Evolutionary conservation across 2,797 vertebrate genomes (phyloP), one percentile per base, ranked within the genome.

Genomic region (Sylvia borin): DNA sequence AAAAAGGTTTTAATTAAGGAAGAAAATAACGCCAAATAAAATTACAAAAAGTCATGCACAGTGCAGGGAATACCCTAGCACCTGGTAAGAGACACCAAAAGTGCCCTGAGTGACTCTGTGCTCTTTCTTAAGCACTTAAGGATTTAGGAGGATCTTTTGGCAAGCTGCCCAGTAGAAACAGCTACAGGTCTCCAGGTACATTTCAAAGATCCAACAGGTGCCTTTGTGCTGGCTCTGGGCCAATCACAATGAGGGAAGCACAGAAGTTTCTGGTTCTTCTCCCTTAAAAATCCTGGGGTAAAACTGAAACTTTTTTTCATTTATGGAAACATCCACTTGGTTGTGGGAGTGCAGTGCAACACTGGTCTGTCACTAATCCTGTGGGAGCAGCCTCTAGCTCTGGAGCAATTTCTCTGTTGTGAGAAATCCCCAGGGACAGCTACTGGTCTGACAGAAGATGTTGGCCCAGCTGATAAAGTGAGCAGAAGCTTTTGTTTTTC

Each of bases 371-470:
- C 55, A 17, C n/a, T 4, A 3, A 3, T 13, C 16, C 48, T 3
- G 16, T 1, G 7, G 64, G 74, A 85, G 48, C 48, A 31, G 43
- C 40, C n/a, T 29, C 32, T 38, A 43, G 45, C 70, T 84, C 65
- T 0, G 0, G 1, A 24, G 54, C 17, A 26, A 4, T 43, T 22
- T 0, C 42, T 11, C 51, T 65, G 12, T 50, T 80, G 32, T 17
- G 58, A 51, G 61, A 67, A 67, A 55, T 58, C 27, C 68, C 58
- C n/a, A 8, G 70, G 71, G 32, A 1, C 14, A 40, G 32, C 9
- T 14, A 2, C 1, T 0, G 20, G 43, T 58, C 68, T 48, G 50
- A 57, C 24, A 77, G 74, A 71, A 68, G 72, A 5, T 57, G 36
- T 22, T 1, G 16, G 40, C 58, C 34, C 50, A 40, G 76, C 70